Evolutionary conservation across 1,140 invertebrate species (phyloP).

Genomic region (Melanaphis sacchari): DNA sequence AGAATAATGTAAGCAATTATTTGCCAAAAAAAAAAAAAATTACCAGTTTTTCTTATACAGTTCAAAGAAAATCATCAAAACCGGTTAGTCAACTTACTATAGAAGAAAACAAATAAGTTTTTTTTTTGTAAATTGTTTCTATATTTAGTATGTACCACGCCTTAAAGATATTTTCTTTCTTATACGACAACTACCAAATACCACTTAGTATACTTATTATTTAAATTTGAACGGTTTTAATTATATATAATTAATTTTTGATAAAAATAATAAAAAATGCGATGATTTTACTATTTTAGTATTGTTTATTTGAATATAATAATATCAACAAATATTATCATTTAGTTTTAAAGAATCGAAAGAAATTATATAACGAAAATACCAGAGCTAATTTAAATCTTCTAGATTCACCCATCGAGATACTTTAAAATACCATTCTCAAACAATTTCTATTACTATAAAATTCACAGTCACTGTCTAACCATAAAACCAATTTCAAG

Average conservation of each 20-base stretch:
- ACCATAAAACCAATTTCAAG: not conserved
- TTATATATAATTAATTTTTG: not conserved
- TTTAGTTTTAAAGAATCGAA: not conserved
- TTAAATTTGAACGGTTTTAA: not conserved
- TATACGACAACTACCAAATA: not conserved
- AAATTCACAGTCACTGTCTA: not conserved
- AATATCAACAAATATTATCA: too few relatives aligned
- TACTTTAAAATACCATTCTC: not conserved
- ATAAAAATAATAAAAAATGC: slow-evolving; percentile 14
- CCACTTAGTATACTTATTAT: not conserved
- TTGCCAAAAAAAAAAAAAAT: not conserved
- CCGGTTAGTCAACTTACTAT: not conserved
- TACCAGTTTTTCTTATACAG: not conserved
- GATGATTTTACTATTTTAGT: too few relatives aligned
- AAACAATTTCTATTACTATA: not conserved
- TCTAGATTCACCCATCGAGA: not conserved
- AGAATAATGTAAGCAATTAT: not conserved
- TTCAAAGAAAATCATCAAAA: slow-evolving; percentile 15
- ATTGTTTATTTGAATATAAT: not conserved
- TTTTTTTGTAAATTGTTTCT: not conserved
- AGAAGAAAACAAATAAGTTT: not conserved
- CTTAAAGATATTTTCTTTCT: slow-evolving; percentile 19
- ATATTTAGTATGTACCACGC: not conserved
- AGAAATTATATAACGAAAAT: not conserved
- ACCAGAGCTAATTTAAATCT: not conserved